phyloP scores from a whole-genome alignment of 2,888 invertebrate species.

The Dryobota labecula region DNA sequence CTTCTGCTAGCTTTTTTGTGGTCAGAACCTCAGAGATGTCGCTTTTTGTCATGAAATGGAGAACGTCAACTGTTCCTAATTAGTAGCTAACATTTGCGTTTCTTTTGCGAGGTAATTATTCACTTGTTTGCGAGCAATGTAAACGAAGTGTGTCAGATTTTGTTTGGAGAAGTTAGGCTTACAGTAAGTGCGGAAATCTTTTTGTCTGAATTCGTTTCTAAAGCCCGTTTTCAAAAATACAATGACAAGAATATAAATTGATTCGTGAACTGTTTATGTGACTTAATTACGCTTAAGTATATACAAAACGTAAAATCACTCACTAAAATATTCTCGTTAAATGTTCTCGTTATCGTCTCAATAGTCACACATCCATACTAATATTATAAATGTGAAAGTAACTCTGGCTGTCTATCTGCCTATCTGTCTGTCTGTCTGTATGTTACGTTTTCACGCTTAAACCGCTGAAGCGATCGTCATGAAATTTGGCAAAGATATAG shows the following conservation, averaged over 20 bases:
- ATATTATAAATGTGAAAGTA: no score
- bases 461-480: no score
- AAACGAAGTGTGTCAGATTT: constrained; percentile 17
- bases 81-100: constrained; percentile 66
- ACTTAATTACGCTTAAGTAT: no score
- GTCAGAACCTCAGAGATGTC: constrained; percentile 64
- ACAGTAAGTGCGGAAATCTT: neutral
- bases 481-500: no score
- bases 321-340: neutral
- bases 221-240: neutral
- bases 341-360: no score
- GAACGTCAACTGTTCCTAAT: constrained; percentile 73
- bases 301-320: neutral
- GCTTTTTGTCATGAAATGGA: constrained; percentile 71
- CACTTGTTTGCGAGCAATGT: constrained; percentile 30
- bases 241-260: neutral
- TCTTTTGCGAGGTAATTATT: constrained; percentile 43
- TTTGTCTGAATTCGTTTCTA: neutral
- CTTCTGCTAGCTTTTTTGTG: neutral
- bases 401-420: no score
- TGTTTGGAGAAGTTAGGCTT: neutral
- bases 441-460: no score
- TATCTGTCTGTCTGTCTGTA: no score
- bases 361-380: neutral
- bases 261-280: no score